Conservation (phyloP, 1,140 invertebrate genomes). For the Drosophila navojoa region DNA sequence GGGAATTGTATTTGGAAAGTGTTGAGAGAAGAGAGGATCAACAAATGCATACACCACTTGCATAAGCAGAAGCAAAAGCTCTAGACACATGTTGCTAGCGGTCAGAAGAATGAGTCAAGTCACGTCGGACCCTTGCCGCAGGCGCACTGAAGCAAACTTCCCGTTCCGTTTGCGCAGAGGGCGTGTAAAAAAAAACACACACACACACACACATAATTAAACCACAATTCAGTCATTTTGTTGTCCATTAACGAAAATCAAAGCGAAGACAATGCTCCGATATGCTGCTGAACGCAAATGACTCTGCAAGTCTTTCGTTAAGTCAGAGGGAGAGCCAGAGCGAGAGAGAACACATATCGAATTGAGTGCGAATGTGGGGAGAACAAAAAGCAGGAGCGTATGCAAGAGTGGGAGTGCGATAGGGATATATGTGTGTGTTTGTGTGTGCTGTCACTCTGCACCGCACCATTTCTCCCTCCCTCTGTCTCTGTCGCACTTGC, state of each 20-base stretch:
- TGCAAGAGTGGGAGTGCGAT: no score
- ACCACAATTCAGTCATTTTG: conserved; percentile 25
- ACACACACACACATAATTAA: conserved; percentile 2
- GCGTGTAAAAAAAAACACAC: conserved; percentile 42
- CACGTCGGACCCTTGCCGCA: conserved; percentile 4
- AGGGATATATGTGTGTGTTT: no score
- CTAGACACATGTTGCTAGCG: background rate
- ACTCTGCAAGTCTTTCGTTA: no score
- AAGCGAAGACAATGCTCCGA: background rate
- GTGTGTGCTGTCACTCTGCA: background rate
- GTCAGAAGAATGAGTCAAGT: background rate
- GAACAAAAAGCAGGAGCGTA: no score
- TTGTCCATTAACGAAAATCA: conserved; percentile 19
- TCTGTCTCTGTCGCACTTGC: no score
- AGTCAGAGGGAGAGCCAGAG: no score
- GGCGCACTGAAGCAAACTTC: conserved; percentile 72
- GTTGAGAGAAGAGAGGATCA: background rate
- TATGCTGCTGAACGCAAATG: no score
- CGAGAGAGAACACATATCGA: no score
- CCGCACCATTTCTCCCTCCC: background rate
- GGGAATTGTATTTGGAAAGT: background rate
- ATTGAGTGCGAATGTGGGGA: no score
- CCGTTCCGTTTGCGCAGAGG: conserved; percentile 67
- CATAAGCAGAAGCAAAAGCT: conserved; percentile 5
- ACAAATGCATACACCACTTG: conserved; percentile 10